These are phyloP conservation scores for Selene dorsalis DNA, from an alignment of 2,797 vertebrate species.

Conservation along the genomic window DNA sequence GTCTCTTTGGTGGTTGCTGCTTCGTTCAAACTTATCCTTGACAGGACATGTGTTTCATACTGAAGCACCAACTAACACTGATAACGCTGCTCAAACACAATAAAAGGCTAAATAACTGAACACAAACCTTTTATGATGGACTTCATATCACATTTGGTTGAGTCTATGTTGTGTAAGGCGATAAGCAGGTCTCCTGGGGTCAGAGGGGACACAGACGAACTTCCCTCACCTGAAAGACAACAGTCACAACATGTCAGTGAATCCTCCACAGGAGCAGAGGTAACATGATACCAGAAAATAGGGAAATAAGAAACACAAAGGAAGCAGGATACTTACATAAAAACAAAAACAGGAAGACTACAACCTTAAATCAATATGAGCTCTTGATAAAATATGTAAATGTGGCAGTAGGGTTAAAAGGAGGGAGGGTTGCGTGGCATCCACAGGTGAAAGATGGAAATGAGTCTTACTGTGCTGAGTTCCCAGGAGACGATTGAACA, in stretches of 20 bases:
- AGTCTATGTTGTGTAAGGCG: conserved; percentile 94
- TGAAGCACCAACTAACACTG: not conserved
- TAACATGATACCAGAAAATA: not conserved
- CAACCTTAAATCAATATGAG: not conserved
- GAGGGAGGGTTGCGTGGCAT: not conserved
- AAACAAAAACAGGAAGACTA: not conserved
- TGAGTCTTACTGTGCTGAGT: conserved; percentile 92
- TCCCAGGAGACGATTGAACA: conserved; percentile 95
- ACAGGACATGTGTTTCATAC: too few species aligned
- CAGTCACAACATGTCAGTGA: not conserved
- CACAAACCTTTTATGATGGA: conserved; percentile 95
- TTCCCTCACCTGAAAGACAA: conserved; percentile 88
- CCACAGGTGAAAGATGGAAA: not conserved
- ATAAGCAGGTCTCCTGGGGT: conserved; percentile 94
- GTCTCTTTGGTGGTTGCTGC: not conserved
- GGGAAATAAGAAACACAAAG: not conserved
- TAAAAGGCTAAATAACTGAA: not conserved
- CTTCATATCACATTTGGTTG: conserved; percentile 96
- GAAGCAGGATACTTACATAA: not conserved
- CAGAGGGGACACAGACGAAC: conserved; percentile 91
- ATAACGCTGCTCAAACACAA: not conserved
- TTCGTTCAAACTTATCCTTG: not conserved
- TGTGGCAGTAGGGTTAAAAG: too few species aligned
- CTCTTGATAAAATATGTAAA: not conserved
- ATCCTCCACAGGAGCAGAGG: not conserved